Evolutionary conservation across 1,140 invertebrate genomes (phyloP).

Genomic region (Magallana ariakensis): DNA sequence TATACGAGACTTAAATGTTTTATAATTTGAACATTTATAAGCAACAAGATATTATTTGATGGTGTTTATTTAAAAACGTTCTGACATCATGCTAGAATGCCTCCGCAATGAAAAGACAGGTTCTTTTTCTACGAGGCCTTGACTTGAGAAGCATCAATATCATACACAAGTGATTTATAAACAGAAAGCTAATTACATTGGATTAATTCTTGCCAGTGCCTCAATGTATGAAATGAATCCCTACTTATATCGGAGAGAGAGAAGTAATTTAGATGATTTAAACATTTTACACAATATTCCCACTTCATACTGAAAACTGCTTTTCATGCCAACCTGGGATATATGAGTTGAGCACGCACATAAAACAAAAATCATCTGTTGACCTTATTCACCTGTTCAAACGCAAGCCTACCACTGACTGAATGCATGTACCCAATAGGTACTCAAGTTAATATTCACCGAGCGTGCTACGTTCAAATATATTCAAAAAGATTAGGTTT

Average conservation of each 20-base stretch:
- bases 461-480: too few relatives aligned
- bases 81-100: background rate
- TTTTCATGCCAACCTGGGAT: background rate
- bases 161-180: conserved; percentile 13
- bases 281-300: conserved; percentile 17
- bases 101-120: background rate
- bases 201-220: background rate
- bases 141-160: background rate
- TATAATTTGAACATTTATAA: conserved; percentile 38
- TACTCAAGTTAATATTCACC: too few relatives aligned
- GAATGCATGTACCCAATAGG: background rate
- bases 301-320: background rate
- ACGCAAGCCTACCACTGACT: background rate
- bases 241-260: background rate
- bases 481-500: too few relatives aligned
- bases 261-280: conserved; percentile 33
- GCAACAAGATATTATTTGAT: conserved; percentile 24
- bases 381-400: conserved; percentile 26
- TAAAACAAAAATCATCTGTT: conserved; percentile 2
- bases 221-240: background rate
- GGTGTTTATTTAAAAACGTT: conserved; percentile 4
- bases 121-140: background rate
- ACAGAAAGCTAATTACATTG: conserved; percentile 26
- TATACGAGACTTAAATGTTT: conserved; percentile 32
- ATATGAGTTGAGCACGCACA: background rate